These are phyloP conservation scores for Stichodactyla mertensii DNA, from an alignment of 64 coral and sea anemone species.

Conservation along the genomic window DNA sequence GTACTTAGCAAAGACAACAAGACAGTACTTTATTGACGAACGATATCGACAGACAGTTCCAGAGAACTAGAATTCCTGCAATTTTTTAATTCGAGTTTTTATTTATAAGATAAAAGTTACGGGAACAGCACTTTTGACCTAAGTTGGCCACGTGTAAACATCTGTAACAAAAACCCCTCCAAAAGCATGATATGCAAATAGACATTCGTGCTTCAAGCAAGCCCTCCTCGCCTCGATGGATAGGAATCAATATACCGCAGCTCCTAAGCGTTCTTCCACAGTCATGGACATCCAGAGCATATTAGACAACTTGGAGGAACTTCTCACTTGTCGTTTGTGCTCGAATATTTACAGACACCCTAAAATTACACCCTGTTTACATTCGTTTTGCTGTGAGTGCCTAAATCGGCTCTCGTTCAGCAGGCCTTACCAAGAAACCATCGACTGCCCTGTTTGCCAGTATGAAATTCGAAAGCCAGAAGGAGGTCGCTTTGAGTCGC, in stretches of 20 bases:
- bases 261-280: not conserved
- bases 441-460: conserved; percentile 69
- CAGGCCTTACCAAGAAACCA: conserved; percentile 47
- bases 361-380: conserved; percentile 71
- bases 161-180: conserved; percentile 10
- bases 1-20: conserved; percentile 10
- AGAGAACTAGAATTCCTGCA: not conserved
- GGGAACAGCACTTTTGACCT: not conserved
- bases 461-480: conserved; percentile 56
- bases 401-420: conserved; percentile 60
- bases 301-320: conserved; percentile 53
- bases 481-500: conserved; percentile 41
- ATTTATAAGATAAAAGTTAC: not conserved
- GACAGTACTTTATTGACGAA: not conserved
- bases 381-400: conserved; percentile 78
- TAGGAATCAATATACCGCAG: not conserved
- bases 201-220: not conserved
- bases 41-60: not conserved
- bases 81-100: not conserved
- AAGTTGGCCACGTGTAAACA: conserved; percentile 18
- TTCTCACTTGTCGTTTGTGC: conserved; percentile 59
- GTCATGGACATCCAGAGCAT: conserved; percentile 31
- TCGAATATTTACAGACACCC: conserved; percentile 76
- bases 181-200: conserved; percentile 5
- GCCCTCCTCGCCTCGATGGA: conserved; percentile 11